Evolutionary conservation across 2,113 vertebrate species (phyloP).

Genomic region (Oryzias javanicus): DNA sequence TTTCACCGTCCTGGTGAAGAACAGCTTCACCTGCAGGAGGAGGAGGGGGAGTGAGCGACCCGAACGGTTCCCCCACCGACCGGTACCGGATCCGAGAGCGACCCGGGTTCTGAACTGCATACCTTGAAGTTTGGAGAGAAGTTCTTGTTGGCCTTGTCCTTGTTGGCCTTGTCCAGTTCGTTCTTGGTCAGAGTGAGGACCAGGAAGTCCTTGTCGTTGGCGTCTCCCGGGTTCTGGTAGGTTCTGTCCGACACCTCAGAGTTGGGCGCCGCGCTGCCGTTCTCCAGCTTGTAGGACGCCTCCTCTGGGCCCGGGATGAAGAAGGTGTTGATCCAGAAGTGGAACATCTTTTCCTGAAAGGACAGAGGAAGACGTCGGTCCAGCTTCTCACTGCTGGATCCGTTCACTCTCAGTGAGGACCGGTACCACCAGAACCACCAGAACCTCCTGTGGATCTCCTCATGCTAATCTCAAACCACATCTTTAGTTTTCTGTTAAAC

Average conservation of each 20-base stretch:
- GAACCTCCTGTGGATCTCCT: too few species aligned
- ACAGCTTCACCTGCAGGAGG: conserved; percentile 87
- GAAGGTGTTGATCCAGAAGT: conserved; percentile 99
- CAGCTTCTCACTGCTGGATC: too few species aligned
- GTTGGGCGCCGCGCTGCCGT: conserved; percentile 78
- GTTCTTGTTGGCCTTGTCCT: conserved; percentile 98
- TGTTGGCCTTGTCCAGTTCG: conserved; percentile 98
- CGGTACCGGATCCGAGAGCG: too few species aligned
- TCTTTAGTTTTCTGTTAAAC: too few species aligned
- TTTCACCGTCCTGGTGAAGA: conserved; percentile 96
- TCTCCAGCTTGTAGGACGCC: conserved; percentile 89
- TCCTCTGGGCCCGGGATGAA: conserved; percentile 95
- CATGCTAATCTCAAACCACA: too few species aligned
- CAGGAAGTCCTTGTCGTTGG: conserved; percentile 90
- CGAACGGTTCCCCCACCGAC: too few species aligned
- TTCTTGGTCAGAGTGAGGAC: conserved; percentile 95
- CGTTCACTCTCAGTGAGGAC: too few species aligned
- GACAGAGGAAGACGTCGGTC: not conserved
- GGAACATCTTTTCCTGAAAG: conserved; percentile 97
- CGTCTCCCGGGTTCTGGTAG: conserved; percentile 65
- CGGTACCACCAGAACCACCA: too few species aligned
- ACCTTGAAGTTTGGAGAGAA: conserved; percentile 99
- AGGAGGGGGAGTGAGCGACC: too few species aligned
- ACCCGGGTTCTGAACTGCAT: not conserved
- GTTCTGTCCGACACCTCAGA: conserved; percentile 18